A percentile compares a stretch with the other conserved stretches of the same genome.
phyloP scores from a whole-genome alignment of 2,888 invertebrate species.

The Brenthis hecate region DNA sequence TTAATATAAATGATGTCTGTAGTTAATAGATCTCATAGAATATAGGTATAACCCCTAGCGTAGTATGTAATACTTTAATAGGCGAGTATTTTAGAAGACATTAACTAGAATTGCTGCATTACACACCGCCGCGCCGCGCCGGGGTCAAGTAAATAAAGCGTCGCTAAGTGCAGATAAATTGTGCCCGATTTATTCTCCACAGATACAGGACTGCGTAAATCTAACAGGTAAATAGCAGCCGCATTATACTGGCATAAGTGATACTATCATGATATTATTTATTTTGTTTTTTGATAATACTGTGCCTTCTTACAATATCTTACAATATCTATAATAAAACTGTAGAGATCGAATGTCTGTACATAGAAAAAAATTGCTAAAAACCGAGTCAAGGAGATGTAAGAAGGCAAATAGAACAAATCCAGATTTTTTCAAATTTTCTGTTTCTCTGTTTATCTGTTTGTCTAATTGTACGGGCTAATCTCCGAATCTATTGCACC shows the following conservation, averaged over 20 bases:
- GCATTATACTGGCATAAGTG: constrained; percentile 14
- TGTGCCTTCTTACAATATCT: too few relatives aligned
- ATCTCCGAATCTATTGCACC: too few relatives aligned
- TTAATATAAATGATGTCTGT: too few relatives aligned
- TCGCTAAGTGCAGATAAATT: constrained; percentile 32
- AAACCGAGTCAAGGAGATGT: too few relatives aligned
- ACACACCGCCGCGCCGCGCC: background rate
- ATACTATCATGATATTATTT: background rate
- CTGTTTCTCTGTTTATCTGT: too few relatives aligned
- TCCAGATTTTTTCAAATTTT: too few relatives aligned
- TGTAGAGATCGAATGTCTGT: too few relatives aligned
- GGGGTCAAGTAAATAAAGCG: constrained; percentile 32
- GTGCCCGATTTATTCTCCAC: constrained; percentile 30
- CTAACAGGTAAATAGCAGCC: constrained; percentile 18
- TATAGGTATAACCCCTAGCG: background rate
- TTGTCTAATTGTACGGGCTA: too few relatives aligned
- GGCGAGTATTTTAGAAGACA: constrained; percentile 13
- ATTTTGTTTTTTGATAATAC: too few relatives aligned
- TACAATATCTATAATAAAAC: too few relatives aligned
- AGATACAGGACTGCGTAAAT: constrained; percentile 11
- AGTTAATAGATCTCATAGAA: background rate
- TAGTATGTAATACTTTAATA: constrained; percentile 1
- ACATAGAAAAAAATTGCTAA: too few relatives aligned
- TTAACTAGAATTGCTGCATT: constrained; percentile 19
- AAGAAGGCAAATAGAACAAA: too few relatives aligned